These are phyloP conservation scores for Drosophila repleta DNA, from an alignment of 1,140 invertebrate genomes.

Conservation along the genomic window DNA sequence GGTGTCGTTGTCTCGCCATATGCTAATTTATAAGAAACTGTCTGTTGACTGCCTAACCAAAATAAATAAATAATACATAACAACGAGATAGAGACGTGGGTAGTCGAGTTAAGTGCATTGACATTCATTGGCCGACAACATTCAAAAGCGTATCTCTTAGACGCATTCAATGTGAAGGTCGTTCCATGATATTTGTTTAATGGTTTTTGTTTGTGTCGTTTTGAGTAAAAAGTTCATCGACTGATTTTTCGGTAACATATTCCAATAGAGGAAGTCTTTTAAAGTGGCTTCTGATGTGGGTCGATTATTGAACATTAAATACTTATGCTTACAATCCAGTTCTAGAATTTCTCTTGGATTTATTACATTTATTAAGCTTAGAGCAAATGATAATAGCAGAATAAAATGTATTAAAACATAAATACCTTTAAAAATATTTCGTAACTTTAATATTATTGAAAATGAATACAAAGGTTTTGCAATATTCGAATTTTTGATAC, in stretches of 20 bases:
- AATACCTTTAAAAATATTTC: too few relatives aligned
- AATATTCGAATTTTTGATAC: too few relatives aligned
- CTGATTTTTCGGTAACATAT: constrained; percentile 61
- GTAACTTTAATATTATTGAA: too few relatives aligned
- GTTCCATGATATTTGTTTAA: constrained; percentile 27
- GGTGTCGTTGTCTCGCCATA: constrained; percentile 36
- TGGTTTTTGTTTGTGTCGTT: constrained; percentile 18
- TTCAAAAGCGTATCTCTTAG: constrained; percentile 4
- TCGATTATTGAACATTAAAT: constrained; percentile 9
- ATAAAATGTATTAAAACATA: too few relatives aligned
- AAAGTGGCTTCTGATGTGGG: constrained; percentile 49
- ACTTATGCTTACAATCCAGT: too few relatives aligned
- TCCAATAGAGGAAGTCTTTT: constrained; percentile 64
- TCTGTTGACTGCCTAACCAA: constrained; percentile 54
- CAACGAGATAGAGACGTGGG: constrained; percentile 43
- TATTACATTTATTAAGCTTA: background rate
- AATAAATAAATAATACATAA: constrained; percentile 69
- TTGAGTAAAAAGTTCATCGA: constrained; percentile 57
- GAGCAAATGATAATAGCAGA: too few relatives aligned
- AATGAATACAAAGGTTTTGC: too few relatives aligned
- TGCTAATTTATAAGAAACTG: constrained; percentile 60
- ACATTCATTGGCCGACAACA: constrained; percentile 41
- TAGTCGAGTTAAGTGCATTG: constrained; percentile 66
- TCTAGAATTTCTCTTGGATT: background rate
- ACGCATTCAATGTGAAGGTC: constrained; percentile 78